These are phyloP conservation scores for Sinosuthora webbiana DNA, from an alignment of 2,113 vertebrate genomes.

Conservation along the genomic window DNA sequence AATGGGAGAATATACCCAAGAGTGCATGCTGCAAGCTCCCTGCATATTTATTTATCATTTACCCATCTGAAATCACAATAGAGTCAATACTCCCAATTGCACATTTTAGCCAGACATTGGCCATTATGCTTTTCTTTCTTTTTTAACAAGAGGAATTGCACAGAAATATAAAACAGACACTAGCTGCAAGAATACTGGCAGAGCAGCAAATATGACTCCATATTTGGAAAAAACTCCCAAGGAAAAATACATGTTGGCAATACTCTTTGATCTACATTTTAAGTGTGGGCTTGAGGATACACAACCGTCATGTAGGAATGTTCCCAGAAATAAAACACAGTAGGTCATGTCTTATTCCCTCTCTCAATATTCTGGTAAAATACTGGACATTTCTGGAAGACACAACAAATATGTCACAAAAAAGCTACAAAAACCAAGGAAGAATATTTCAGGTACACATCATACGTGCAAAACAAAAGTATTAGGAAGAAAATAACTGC, in stretches of 20 bases:
- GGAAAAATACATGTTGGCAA: conserved; percentile 25
- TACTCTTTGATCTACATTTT: conserved; percentile 7
- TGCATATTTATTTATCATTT: neutral
- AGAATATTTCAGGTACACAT: neutral
- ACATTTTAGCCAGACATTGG: neutral
- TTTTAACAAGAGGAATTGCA: neutral
- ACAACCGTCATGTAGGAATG: neutral
- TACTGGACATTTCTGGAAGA: neutral
- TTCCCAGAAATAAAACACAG: neutral
- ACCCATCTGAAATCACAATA: neutral
- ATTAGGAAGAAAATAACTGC: neutral
- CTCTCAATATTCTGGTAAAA: neutral
- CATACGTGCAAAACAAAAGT: neutral
- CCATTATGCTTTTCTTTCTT: neutral
- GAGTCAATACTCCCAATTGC: neutral
- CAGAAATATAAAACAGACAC: conserved; percentile 38
- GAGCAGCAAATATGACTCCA: neutral
- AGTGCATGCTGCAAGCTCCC: neutral
- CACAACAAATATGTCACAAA: neutral
- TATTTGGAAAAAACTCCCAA: neutral
- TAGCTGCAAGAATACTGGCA: neutral
- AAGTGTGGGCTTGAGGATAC: neutral
- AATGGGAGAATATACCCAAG: neutral
- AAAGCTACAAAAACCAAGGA: neutral
- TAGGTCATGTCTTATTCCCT: neutral